Evolutionary conservation across 2,888 invertebrate genomes (phyloP).

Genomic region (Bombyx huttoni): DNA sequence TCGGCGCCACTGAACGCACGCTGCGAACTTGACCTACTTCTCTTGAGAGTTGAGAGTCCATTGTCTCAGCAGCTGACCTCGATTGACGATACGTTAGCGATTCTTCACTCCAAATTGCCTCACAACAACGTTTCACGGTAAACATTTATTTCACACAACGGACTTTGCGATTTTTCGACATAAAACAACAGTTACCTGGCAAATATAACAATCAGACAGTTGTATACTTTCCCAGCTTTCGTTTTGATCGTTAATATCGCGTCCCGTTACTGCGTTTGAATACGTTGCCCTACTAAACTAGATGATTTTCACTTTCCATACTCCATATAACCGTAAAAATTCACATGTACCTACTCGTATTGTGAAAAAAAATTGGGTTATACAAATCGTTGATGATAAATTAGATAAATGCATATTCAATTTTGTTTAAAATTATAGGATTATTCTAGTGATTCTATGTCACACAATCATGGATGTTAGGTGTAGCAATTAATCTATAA

Average conservation of each 20-base stretch:
- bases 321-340: not conserved
- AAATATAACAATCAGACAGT: constrained; percentile 18
- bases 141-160: constrained; percentile 17
- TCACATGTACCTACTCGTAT: not conserved
- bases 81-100: constrained; percentile 18
- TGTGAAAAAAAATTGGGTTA: too few relatives aligned
- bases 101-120: constrained; percentile 29
- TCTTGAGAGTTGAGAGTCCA: constrained; percentile 40
- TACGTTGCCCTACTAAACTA: constrained; percentile 45
- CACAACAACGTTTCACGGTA: constrained; percentile 20
- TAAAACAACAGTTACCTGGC: constrained; percentile 1
- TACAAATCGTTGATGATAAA: too few relatives aligned
- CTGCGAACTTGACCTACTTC: constrained; percentile 64
- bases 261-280: constrained; percentile 43
- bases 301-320: constrained; percentile 37
- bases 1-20: constrained; percentile 31
- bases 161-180: constrained; percentile 12
- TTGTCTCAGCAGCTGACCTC: constrained; percentile 53
- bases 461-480: too few relatives aligned
- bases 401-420: too few relatives aligned
- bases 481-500: too few relatives aligned
- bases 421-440: too few relatives aligned
- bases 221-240: constrained; percentile 64
- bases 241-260: constrained; percentile 39
- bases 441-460: too few relatives aligned